Evolutionary conservation across 2,888 invertebrate genomes (phyloP).

Genomic region (Gnatocerus cornutus): DNA sequence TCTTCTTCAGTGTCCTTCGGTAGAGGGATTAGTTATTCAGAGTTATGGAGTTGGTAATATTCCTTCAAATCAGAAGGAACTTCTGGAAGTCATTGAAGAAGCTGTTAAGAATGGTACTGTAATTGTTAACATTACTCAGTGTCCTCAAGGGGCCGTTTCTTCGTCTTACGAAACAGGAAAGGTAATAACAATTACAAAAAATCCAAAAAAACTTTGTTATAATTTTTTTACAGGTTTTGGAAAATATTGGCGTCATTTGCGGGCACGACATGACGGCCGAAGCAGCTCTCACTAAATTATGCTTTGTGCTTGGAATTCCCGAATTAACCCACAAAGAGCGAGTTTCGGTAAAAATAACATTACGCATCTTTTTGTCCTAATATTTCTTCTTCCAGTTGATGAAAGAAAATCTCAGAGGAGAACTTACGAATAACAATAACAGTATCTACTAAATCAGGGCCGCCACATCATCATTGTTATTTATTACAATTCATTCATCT

Average conservation of each 20-base stretch:
- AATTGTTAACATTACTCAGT: conserved; percentile 94
- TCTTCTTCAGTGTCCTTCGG: conserved; percentile 80
- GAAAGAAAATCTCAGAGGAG: conserved; percentile 55
- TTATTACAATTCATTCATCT: neutral
- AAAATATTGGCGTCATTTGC: conserved; percentile 81
- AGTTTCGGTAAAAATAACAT: conserved; percentile 47
- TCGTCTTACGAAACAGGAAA: conserved; percentile 90
- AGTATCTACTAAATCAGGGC: neutral
- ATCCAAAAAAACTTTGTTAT: too few relatives aligned
- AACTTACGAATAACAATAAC: conserved; percentile 45
- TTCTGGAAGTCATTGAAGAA: conserved; percentile 80
- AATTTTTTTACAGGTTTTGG: conserved; percentile 70
- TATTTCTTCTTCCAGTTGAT: conserved; percentile 52
- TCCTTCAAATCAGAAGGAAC: conserved; percentile 87
- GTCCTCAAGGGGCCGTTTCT: conserved; percentile 83
- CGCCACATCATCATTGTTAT: too few relatives aligned
- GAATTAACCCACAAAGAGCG: conserved; percentile 73
- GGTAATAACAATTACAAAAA: conserved; percentile 70
- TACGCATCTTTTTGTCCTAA: neutral
- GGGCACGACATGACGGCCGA: conserved; percentile 95
- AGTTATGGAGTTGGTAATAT: conserved; percentile 96
- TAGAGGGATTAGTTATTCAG: conserved; percentile 88
- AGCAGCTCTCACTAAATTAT: conserved; percentile 92
- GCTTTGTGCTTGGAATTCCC: conserved; percentile 89
- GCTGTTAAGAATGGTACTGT: conserved; percentile 87